phyloP scores from a whole-genome alignment of 2,888 invertebrate species.

The Dermolepida albohirtum region DNA sequence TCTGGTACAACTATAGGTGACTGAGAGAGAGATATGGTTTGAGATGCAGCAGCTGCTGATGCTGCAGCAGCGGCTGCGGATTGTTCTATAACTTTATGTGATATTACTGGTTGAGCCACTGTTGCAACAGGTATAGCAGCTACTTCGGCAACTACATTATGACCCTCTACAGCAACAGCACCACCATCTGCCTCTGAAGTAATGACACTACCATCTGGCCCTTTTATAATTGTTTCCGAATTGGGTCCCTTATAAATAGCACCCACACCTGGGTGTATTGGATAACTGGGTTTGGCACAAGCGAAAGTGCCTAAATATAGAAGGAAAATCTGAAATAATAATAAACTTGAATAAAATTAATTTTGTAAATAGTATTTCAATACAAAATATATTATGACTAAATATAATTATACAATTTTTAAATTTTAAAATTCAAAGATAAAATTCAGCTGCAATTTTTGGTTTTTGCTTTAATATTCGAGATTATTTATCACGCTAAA shows the following conservation, averaged over 20 bases:
- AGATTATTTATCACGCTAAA: too few relatives aligned
- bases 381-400: neutral
- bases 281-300: constrained; percentile 43
- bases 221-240: constrained; percentile 61
- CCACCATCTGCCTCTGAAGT: constrained; percentile 58
- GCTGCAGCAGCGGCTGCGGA: constrained; percentile 38
- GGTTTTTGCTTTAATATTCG: too few relatives aligned
- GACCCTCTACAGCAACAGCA: constrained; percentile 45
- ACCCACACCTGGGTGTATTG: constrained; percentile 59
- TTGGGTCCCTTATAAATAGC: constrained; percentile 61
- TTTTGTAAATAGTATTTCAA: neutral
- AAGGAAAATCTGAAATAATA: constrained; percentile 39
- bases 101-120: constrained; percentile 17
- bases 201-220: constrained; percentile 62
- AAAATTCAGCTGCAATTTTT: too few relatives aligned
- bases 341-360: neutral
- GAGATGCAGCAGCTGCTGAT: constrained; percentile 24
- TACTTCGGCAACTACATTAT: constrained; percentile 27
- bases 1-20: constrained; percentile 27
- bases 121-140: constrained; percentile 22
- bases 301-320: constrained; percentile 26
- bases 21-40: constrained; percentile 29
- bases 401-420: too few relatives aligned
- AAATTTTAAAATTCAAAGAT: too few relatives aligned
- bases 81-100: constrained; percentile 40